Base-by-base conservation (phyloP, 2,113 vertebrate species). In the Parus major region DNA sequence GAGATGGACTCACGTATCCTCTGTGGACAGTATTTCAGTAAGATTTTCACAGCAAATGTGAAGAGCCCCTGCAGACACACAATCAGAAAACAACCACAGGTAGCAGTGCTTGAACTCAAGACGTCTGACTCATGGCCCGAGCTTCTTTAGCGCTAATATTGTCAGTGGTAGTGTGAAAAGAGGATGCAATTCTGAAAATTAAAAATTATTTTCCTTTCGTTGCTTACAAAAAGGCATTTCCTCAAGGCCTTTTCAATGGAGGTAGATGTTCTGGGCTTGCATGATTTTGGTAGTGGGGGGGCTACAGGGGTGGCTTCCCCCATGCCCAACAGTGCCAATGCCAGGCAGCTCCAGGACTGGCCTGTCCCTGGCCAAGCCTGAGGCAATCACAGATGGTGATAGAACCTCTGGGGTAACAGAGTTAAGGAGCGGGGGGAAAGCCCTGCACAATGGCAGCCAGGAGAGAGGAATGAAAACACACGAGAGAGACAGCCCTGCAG, bases 271-370 rank as follows among this genome's bases (percentile, higher is more conserved):
- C 11, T 15, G 15, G 17, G 9, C 29, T 50, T 36, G 60, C 9
- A 9, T 2, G 5, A 8, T 44, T 82, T 78, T 52, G n/a, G 28
- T 15, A 63, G 47, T 15, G 5, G 17, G 1, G 8, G 8, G 27
- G 12, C 29, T n/a, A 10, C 59, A 53, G 17, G 9, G 9, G 5
- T 14, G 8, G 27, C 20, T 41, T 53, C 20, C 7, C 53, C 16
- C 1, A 1, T 12, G n/a, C 24, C 81, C 10, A 10, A 23, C 1
- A 47, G 19, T 36, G 25, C 11, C 3, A 3, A 22, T 10, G 15
- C 11, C 60, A 31, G 12, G 21, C 0, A 0, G 42, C 29, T 59
- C n/a, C 60, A 44, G 33, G 46, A 53, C 1, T 0, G 52, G 57
- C 17, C 20, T 3, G 5, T 3, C 0, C 0, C 56, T n/a, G 14